phyloP scores from a whole-genome alignment of 2,797 vertebrate species.

The Zalophus californianus region DNA sequence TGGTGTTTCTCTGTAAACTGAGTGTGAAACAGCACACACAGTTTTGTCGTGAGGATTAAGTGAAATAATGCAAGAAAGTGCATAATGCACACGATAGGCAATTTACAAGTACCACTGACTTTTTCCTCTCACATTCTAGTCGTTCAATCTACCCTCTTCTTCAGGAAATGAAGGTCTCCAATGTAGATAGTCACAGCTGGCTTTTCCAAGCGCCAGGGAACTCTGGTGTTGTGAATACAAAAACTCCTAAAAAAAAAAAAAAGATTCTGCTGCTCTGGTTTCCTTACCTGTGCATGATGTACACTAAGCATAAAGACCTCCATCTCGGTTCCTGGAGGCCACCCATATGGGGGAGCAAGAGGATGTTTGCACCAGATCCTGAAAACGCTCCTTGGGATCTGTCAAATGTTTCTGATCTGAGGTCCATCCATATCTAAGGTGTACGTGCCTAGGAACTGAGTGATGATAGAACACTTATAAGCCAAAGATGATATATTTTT shows the following conservation, averaged over 20 bases:
- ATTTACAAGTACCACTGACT: not conserved
- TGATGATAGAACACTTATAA: not conserved
- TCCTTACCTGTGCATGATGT: not conserved
- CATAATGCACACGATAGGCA: not conserved
- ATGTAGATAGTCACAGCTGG: not conserved
- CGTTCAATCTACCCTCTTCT: not conserved
- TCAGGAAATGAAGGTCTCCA: not conserved
- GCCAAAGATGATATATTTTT: not conserved
- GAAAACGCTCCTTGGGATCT: not conserved
- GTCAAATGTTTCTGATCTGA: not conserved
- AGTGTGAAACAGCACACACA: not conserved
- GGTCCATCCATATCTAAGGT: not conserved
- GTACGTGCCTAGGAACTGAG: not conserved
- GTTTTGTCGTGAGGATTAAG: not conserved
- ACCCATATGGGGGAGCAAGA: not conserved
- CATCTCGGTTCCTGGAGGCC: not conserved
- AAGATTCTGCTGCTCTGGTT: not conserved
- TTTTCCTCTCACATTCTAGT: not conserved
- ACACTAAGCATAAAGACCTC: not conserved
- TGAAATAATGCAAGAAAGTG: not conserved
- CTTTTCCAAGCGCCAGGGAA: not conserved
- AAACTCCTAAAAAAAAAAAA: not conserved
- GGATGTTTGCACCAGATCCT: not conserved
- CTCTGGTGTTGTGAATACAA: not conserved
- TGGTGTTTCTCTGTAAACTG: constrained; percentile 22